Evolutionary conservation across 2,888 invertebrate species (phyloP).

Genomic region (Limnephilus rhombicus): DNA sequence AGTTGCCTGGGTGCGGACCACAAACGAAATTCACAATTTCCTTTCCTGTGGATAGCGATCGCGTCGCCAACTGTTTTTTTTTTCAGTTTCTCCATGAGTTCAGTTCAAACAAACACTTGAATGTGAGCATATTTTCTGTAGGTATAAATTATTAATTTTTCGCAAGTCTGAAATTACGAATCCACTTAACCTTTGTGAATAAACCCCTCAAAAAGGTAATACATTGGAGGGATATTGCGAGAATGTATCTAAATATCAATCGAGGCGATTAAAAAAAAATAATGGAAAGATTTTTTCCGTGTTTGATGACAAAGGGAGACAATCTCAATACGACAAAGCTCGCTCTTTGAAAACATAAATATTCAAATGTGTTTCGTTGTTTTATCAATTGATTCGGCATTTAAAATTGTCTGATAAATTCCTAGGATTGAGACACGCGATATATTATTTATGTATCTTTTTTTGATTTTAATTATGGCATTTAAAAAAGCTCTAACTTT

Average conservation of each 20-base stretch:
- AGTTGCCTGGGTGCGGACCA: too few species aligned
- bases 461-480: neutral
- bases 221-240: neutral
- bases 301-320: conserved; percentile 17
- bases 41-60: too few species aligned
- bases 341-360: neutral
- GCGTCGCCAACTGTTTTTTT: too few species aligned
- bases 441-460: neutral
- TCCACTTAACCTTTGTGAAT: conserved; percentile 43
- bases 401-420: neutral
- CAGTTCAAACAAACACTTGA: conserved; percentile 21
- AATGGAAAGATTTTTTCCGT: conserved; percentile 32
- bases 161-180: conserved; percentile 30
- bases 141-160: conserved; percentile 47
- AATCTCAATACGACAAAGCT: conserved; percentile 35
- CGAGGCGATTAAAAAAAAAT: conserved; percentile 29
- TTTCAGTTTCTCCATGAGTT: too few species aligned
- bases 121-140: conserved; percentile 25
- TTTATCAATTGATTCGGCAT: neutral
- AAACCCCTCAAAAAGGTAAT: neutral
- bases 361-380: neutral
- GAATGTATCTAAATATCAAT: conserved; percentile 46
- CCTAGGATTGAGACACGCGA: neutral
- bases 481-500: too few species aligned
- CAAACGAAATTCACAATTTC: too few species aligned